Conservation (phyloP, 1,140 invertebrate species). For the Frieseomelitta varia region DNA sequence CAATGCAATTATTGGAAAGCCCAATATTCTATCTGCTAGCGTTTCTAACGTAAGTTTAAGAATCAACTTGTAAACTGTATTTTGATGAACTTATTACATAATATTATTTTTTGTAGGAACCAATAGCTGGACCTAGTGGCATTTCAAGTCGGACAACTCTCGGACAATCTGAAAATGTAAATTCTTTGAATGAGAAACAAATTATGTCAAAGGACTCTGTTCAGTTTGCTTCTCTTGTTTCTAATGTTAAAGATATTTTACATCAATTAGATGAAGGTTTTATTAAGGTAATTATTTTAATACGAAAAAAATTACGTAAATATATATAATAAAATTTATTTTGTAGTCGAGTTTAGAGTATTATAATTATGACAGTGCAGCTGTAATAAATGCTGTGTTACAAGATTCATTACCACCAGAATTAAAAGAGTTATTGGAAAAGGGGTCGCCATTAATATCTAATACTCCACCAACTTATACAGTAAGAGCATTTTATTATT, state of each 20-base stretch:
- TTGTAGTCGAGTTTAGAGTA: conserved; percentile 88
- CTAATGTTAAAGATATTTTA: conserved; percentile 90
- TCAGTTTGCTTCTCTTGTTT: conserved; percentile 84
- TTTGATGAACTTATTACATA: conserved; percentile 4
- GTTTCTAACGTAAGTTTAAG: conserved; percentile 54
- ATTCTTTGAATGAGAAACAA: conserved; percentile 33
- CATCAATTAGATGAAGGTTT: conserved; percentile 90
- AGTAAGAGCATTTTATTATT: conserved; percentile 47
- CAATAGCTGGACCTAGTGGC: conserved; percentile 50
- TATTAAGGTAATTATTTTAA: conserved; percentile 80
- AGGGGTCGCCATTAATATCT: conserved; percentile 56
- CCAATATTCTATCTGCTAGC: conserved; percentile 3
- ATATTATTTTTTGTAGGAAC: conserved; percentile 48
- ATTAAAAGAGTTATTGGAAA: conserved; percentile 81
- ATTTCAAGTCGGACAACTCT: conserved; percentile 25
- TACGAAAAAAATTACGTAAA: background rate
- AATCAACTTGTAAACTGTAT: conserved; percentile 16
- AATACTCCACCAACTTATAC: conserved; percentile 78
- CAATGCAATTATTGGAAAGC: conserved; percentile 68
- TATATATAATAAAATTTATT: conserved; percentile 68
- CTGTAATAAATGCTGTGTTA: conserved; percentile 90
- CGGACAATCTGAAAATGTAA: conserved; percentile 21
- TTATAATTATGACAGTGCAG: conserved; percentile 87
- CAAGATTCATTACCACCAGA: conserved; percentile 86
- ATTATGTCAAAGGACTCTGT: conserved; percentile 65